Conservation (phyloP, 2,888 invertebrate species). For the Notocelia uddmanniana region DNA sequence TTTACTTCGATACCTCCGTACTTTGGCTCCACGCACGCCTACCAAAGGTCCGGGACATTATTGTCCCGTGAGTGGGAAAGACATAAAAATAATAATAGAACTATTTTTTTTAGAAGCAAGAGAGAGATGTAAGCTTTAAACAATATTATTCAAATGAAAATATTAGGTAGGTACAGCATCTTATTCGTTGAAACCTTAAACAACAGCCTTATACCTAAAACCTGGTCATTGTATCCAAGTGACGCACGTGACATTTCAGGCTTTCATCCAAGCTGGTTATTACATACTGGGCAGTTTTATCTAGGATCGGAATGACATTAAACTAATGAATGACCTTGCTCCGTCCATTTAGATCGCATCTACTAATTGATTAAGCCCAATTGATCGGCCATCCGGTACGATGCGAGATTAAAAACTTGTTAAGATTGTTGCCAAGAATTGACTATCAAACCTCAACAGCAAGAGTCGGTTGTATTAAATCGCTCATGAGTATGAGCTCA, state of each 20-base stretch:
- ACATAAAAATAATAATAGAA: no score
- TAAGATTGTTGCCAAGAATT: background rate
- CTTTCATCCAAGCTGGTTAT: background rate
- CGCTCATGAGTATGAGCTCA: no score
- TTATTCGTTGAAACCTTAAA: background rate
- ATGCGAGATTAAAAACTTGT: background rate
- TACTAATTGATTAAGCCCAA: slow-evolving; percentile 2
- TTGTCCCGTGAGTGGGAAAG: no score
- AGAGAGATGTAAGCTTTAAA: no score
- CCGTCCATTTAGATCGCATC: slow-evolving; percentile 2
- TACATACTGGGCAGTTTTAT: background rate
- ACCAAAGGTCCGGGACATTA: no score
- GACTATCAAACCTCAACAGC: no score
- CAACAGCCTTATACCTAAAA: background rate
- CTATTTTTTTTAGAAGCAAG: no score
- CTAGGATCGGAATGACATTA: background rate
- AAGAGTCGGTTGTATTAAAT: no score
- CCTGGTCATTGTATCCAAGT: background rate
- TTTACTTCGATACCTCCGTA: no score
- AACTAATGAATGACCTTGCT: slow-evolving; percentile 1
- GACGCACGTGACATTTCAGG: background rate
- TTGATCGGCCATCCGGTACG: slow-evolving; percentile 1
- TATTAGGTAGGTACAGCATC: no score
- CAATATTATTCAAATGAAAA: no score
- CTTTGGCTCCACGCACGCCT: no score